These are phyloP conservation scores for Dolomedes plantarius DNA, from an alignment of 2,888 invertebrate genomes.

Conservation along the genomic window DNA sequence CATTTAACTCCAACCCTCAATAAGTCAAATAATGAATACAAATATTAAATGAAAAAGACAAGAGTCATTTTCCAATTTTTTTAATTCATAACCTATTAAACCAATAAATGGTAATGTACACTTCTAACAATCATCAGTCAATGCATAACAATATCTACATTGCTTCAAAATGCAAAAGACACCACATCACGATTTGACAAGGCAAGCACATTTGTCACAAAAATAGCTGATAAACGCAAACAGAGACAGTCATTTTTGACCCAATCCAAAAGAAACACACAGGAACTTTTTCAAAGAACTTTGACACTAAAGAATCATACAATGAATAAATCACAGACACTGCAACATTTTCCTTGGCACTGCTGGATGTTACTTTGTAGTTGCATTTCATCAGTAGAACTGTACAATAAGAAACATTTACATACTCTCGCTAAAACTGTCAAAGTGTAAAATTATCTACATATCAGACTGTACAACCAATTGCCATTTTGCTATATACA, in stretches of 20 bases:
- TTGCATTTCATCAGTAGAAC: slow-evolving; percentile 32
- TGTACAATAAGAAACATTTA: slow-evolving; percentile 62
- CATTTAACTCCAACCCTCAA: too few relatives aligned
- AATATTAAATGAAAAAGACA: too few relatives aligned
- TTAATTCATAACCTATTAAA: slow-evolving; percentile 71
- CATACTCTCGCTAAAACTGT: slow-evolving; percentile 61
- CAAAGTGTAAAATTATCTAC: slow-evolving; percentile 66
- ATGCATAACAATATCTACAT: slow-evolving; percentile 71
- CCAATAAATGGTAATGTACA: slow-evolving; percentile 68
- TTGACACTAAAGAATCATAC: slow-evolving; percentile 63
- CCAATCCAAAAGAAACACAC: slow-evolving; percentile 67
- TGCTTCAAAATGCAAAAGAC: slow-evolving; percentile 68
- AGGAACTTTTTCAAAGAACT: slow-evolving; percentile 70
- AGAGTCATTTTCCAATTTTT: too few relatives aligned
- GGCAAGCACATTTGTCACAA: slow-evolving; percentile 69
- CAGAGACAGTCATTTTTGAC: slow-evolving; percentile 36
- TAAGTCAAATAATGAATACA: too few relatives aligned
- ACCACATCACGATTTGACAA: slow-evolving; percentile 67
- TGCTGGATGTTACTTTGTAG: slow-evolving; percentile 68
- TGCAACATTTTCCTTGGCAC: slow-evolving; percentile 69
- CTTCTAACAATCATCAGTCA: slow-evolving; percentile 67
- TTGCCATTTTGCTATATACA: slow-evolving; percentile 45
- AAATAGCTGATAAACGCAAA: slow-evolving; percentile 59
- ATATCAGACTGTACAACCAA: slow-evolving; percentile 58
- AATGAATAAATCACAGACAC: slow-evolving; percentile 68